Base-by-base conservation (phyloP, 2,113 vertebrate genomes). In the Cyprinus carpio region DNA sequence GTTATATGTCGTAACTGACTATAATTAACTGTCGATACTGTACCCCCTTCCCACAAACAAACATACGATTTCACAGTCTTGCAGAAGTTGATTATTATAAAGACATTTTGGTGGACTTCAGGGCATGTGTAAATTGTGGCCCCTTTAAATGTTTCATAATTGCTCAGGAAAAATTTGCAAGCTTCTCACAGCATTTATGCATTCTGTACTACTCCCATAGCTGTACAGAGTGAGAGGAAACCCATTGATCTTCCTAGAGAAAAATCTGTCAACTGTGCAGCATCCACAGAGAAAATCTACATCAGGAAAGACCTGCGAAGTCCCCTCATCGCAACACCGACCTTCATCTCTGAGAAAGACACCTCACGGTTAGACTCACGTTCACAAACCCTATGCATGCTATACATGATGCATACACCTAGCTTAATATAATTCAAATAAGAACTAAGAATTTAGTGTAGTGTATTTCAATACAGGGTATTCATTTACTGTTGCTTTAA, bases 281-380 rank as follows among this genome's bases (percentile, higher is more conserved):
- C 98, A 87, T 99, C 98, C 69, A 99, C 97, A 25, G 97, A 99
- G 84, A 99, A 99, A 89, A 99, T 99, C 92, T 99, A 99, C 87
- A 99, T 99, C 89, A 95, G 98, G 34, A 99, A 99, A 90, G 97
- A 99, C 90, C 92, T 99, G 20, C 94, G 97, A 88, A 99, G 97
- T 80, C 98, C 98, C 2, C 94, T 98, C 51, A 99, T 98, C 84
- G 98, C 98, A 90, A 99, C 97, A 1, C 98, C 98, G 49, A 99
- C 98, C 0, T 99, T 99, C 91, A 97, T 99, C 85, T 96, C 97
- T 5, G 97, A 99, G 89, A 95, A 97, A 93, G 95, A 97, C 88
- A 91, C 96, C 79, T 89, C 96, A 67, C 83, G 81, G 87, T 88
- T 67, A 83, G 75, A 54, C 69, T n/a, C 37, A n/a, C 34, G 16